These are phyloP conservation scores for Hyperoodon ampullatus DNA, from an alignment of 2,113 vertebrate genomes.

Conservation along the genomic window DNA sequence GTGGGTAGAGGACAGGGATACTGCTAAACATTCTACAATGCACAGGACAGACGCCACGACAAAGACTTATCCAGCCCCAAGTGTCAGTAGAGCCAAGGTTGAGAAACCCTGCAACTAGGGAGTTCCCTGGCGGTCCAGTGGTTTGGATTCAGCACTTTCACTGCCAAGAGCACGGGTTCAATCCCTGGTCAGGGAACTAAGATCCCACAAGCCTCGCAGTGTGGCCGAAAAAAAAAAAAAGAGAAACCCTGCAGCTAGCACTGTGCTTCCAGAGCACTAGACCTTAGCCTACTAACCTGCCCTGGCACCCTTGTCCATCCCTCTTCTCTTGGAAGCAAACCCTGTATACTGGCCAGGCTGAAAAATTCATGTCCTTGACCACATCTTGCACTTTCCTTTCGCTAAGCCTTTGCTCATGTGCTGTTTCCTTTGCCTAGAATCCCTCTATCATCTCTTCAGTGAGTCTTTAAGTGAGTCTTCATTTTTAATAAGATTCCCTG, in stretches of 20 bases:
- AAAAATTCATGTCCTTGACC: background rate
- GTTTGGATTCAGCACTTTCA: too few relatives aligned
- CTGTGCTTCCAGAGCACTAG: background rate
- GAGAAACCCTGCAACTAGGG: background rate
- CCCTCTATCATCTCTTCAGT: background rate
- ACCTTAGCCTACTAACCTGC: background rate
- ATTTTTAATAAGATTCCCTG: background rate
- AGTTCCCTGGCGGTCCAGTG: too few relatives aligned
- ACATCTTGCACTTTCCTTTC: background rate
- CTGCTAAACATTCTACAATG: too few relatives aligned
- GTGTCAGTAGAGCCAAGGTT: background rate
- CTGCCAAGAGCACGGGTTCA: too few relatives aligned
- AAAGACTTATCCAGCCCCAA: background rate
- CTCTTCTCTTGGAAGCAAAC: background rate
- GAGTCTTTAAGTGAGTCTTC: background rate
- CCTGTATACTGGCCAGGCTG: too few relatives aligned
- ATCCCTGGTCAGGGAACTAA: too few relatives aligned
- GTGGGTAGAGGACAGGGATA: background rate
- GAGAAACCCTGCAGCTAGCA: background rate
- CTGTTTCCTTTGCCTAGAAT: background rate
- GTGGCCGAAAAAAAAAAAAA: too few relatives aligned
- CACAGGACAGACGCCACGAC: rapidly evolving
- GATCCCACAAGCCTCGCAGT: too few relatives aligned
- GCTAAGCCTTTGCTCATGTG: background rate
- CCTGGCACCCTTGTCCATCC: background rate